These are phyloP conservation scores for Dunckerocampus dactyliophorus DNA, from an alignment of 2,113 vertebrate genomes.

Conservation along the genomic window DNA sequence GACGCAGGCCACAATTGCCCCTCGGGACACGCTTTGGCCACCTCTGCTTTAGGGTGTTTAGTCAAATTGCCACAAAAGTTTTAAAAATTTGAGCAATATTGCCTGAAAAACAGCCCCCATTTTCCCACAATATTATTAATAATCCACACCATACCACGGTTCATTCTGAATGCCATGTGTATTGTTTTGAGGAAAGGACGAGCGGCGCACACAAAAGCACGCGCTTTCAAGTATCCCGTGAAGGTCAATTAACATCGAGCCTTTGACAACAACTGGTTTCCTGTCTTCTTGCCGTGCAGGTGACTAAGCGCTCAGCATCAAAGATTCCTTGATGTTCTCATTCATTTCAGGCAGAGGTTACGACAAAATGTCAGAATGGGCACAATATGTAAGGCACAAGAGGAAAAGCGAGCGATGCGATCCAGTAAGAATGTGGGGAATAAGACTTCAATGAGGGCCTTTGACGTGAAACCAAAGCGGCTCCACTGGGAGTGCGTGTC, in stretches of 20 bases:
- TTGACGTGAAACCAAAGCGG: slow-evolving; percentile 57
- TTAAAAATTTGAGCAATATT: too few relatives aligned
- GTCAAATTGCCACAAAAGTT: too few relatives aligned
- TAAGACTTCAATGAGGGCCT: slow-evolving; percentile 54
- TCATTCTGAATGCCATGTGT: slow-evolving; percentile 36
- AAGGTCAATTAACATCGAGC: slow-evolving; percentile 65
- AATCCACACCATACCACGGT: not conserved
- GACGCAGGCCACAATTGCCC: too few relatives aligned
- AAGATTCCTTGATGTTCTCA: slow-evolving; percentile 37
- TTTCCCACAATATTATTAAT: not conserved
- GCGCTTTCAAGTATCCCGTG: slow-evolving; percentile 39
- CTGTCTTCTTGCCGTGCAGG: slow-evolving; percentile 48
- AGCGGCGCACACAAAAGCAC: slow-evolving; percentile 36
- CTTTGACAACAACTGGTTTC: slow-evolving; percentile 53
- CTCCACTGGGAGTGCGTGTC: slow-evolving; percentile 46
- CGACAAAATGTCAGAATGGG: slow-evolving; percentile 26
- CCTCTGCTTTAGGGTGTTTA: too few relatives aligned
- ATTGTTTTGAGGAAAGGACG: slow-evolving; percentile 21
- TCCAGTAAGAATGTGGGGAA: slow-evolving; percentile 33
- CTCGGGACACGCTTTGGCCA: too few relatives aligned
- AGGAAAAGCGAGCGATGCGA: slow-evolving; percentile 12
- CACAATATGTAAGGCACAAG: slow-evolving; percentile 20
- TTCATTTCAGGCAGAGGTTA: slow-evolving; percentile 27
- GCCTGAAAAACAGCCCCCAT: too few relatives aligned
- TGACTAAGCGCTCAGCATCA: slow-evolving; percentile 33